Conservation (phyloP, 1,140 invertebrate species). For the Idris sp. region DNA sequence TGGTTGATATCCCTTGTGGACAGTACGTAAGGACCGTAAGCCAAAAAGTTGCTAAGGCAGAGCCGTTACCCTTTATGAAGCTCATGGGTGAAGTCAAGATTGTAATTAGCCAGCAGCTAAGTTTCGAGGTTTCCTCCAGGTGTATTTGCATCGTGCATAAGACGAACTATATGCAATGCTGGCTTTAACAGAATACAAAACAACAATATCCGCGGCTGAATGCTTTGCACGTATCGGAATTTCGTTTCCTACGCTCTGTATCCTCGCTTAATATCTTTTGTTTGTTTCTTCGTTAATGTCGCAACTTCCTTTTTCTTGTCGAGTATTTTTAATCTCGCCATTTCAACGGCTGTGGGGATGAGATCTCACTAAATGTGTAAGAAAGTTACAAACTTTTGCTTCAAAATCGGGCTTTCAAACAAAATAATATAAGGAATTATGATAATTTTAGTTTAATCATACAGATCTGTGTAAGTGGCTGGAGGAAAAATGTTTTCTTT, state of each 20-base stretch:
- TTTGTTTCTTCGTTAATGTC: constrained; percentile 56
- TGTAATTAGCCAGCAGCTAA: constrained; percentile 76
- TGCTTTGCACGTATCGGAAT: constrained; percentile 74
- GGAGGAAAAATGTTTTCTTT: too few species aligned
- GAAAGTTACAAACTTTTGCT: too few species aligned
- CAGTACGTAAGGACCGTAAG: constrained; percentile 76
- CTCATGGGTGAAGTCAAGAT: constrained; percentile 77
- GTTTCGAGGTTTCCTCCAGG: constrained; percentile 72
- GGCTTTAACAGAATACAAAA: constrained; percentile 47
- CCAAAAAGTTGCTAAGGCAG: constrained; percentile 73
- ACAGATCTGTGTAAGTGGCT: too few species aligned
- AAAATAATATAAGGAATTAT: too few species aligned
- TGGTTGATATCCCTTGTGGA: constrained; percentile 71
- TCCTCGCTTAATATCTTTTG: constrained; percentile 58
- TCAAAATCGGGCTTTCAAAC: too few species aligned
- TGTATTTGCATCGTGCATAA: constrained; percentile 69
- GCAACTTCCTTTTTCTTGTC: constrained; percentile 37
- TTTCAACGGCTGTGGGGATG: too few species aligned
- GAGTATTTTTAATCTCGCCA: constrained; percentile 51
- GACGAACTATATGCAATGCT: constrained; percentile 45
- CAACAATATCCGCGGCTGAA: constrained; percentile 36
- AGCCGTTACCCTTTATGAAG: constrained; percentile 75
- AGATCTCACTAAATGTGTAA: too few species aligned
- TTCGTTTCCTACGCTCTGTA: constrained; percentile 62
- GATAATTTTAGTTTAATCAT: too few species aligned